Percentiles rank a stretch among this genome's conserved stretches.
Conservation (phyloP, 2,888 invertebrate species). For the Serrognathus titanus region DNA sequence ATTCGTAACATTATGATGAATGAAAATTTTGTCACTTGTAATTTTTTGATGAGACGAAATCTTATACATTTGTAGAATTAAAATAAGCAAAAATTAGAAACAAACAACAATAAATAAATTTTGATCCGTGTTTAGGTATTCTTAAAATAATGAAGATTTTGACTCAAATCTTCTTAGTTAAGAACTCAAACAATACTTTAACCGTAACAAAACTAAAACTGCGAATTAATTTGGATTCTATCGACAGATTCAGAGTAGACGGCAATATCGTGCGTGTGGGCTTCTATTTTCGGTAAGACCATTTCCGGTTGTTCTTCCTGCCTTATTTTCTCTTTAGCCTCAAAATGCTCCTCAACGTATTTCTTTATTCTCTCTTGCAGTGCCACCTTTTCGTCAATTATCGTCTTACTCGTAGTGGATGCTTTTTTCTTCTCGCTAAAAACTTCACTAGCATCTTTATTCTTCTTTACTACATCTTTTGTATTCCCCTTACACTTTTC, state of each 20-base stretch:
- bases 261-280: conserved; percentile 6
- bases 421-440: not conserved
- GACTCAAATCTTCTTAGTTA: no score
- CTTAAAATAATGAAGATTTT: no score
- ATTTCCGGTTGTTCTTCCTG: not conserved
- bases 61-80: no score
- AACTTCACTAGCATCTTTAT: not conserved
- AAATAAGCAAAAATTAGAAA: no score
- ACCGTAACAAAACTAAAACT: no score
- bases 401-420: not conserved
- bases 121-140: no score
- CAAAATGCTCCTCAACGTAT: conserved; percentile 4
- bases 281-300: not conserved
- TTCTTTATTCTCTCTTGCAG: not conserved
- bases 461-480: not conserved
- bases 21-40: no score
- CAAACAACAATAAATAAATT: no score
- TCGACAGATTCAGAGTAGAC: conserved; percentile 10
- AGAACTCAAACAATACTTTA: no score
- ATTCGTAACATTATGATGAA: no score
- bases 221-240: conserved; percentile 7
- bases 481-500: not conserved
- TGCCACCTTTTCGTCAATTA: not conserved
- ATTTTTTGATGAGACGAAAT: no score
- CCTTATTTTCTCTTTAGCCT: not conserved